phyloP scores from a whole-genome alignment of 2,797 vertebrate species.

The Hylomyscus alleni region DNA sequence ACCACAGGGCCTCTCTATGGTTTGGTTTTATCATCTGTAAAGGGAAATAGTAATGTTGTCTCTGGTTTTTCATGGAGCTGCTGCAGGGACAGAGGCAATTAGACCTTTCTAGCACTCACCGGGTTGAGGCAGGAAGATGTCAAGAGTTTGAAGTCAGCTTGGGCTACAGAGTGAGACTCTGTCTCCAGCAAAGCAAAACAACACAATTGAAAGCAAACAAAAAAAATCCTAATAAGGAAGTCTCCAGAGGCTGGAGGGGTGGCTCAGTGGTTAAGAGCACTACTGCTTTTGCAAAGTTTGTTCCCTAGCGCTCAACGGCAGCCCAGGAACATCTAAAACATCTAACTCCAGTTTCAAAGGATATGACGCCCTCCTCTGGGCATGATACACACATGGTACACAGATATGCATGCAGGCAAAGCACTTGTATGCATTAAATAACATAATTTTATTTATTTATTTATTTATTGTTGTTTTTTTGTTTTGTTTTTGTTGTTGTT shows the following conservation, averaged over 20 bases:
- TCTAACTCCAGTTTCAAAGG: background rate
- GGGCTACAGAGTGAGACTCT: background rate
- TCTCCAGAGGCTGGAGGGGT: background rate
- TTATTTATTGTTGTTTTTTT: background rate
- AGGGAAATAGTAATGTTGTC: background rate
- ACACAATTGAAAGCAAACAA: background rate
- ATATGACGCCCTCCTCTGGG: background rate
- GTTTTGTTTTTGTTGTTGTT: no score
- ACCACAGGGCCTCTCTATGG: background rate
- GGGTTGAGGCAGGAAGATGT: background rate
- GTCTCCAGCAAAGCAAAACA: background rate
- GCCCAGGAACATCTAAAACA: background rate
- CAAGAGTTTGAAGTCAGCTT: background rate
- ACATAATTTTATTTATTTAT: background rate
- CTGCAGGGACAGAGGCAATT: background rate
- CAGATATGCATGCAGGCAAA: background rate
- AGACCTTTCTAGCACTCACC: background rate
- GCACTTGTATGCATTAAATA: background rate
- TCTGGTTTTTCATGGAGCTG: background rate
- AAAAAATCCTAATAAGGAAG: background rate
- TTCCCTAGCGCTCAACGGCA: background rate
- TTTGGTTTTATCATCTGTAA: conserved; percentile 24
- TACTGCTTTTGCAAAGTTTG: background rate
- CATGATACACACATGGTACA: background rate
- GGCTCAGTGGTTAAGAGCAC: background rate